Percentiles rank a stretch among this genome's conserved stretches.
phyloP scores from a whole-genome alignment of 2,113 vertebrate genomes.

The Tapirus terrestris region DNA sequence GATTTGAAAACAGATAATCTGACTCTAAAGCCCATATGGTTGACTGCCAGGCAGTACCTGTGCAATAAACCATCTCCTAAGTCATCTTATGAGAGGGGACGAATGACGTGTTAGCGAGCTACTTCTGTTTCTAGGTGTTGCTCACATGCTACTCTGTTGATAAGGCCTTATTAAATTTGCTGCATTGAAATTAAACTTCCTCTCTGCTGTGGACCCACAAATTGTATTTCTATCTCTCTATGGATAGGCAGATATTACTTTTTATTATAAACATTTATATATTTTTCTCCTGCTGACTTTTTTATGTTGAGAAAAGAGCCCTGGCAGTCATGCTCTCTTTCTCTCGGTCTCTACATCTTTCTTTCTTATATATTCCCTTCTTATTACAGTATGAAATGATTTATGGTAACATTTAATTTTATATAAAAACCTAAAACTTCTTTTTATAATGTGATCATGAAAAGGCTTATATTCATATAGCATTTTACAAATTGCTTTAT shows the following conservation, averaged over 20 bases:
- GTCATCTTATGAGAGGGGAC: neutral
- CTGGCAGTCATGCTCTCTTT: neutral
- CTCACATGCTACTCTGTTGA: neutral
- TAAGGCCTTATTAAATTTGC: neutral
- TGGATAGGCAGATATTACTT: neutral
- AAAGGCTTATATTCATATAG: neutral
- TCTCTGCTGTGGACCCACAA: neutral
- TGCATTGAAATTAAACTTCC: neutral
- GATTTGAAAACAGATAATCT: neutral
- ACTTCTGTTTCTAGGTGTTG: neutral
- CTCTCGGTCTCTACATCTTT: neutral
- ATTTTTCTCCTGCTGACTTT: neutral
- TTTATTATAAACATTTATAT: neutral
- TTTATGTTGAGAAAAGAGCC: neutral
- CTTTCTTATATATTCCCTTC: neutral
- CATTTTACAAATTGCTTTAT: neutral
- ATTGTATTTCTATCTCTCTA: neutral
- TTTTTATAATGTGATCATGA: neutral
- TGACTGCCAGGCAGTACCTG: accelerated
- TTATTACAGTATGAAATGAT: neutral
- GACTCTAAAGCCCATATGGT: neutral
- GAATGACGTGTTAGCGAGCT: neutral
- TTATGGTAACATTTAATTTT: neutral
- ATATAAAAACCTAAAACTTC: neutral
- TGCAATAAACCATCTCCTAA: neutral